Percentiles rank a stretch among this genome's conserved stretches.
phyloP scores from a whole-genome alignment of 2,888 invertebrate species.

The Chorisops tibialis region DNA sequence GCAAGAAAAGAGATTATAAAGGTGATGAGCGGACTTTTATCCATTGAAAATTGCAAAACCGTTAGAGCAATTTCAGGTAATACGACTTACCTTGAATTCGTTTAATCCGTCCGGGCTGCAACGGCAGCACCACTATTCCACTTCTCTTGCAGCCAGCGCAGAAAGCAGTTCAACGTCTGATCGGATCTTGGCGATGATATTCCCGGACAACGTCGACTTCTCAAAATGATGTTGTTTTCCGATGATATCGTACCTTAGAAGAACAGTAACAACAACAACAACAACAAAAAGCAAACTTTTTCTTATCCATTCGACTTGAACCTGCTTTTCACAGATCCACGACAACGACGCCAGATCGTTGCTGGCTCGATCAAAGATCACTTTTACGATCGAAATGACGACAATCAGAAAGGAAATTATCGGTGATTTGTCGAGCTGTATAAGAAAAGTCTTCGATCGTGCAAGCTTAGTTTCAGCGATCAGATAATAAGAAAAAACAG shows the following conservation, averaged over 20 bases:
- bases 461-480: no score
- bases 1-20: no score
- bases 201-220: not conserved
- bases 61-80: constrained; percentile 30
- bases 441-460: constrained; percentile 1
- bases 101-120: constrained; percentile 1
- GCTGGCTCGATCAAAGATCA: no score
- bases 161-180: constrained; percentile 17
- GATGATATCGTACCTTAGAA: not conserved
- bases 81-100: constrained; percentile 21
- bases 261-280: not conserved
- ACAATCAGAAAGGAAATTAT: constrained; percentile 22
- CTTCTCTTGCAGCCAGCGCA: constrained; percentile 2
- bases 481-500: no score
- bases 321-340: not conserved
- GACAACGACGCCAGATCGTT: no score
- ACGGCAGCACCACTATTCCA: no score
- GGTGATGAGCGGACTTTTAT: not conserved
- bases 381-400: constrained; percentile 1
- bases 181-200: constrained; percentile 19
- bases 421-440: constrained; percentile 11
- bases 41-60: constrained; percentile 31
- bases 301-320: constrained; percentile 4
- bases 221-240: constrained; percentile 12
- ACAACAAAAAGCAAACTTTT: no score